Evolutionary conservation across 2,113 vertebrate species (phyloP), one percentile per base, ranked within the genome.

Genomic region (Octodon degus): DNA sequence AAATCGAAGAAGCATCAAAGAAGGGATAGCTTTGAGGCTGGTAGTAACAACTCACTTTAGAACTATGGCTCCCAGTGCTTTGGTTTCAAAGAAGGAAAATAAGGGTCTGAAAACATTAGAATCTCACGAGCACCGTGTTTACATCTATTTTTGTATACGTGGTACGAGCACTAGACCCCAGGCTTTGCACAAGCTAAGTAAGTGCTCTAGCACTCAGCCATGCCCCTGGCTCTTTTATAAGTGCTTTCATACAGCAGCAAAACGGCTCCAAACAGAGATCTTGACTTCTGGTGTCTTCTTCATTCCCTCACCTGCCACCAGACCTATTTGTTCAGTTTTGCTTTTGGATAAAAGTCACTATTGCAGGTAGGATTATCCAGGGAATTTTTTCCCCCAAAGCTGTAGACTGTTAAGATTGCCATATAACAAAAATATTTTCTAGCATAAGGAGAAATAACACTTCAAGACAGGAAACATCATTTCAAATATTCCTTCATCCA

Each of bases 1-100:
- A 96, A 94, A 94, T 82, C 67, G 96, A 79, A 84, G n/a, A 97
- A 88, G 89, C 27, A 70, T 70, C 34, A 37, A 86, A 97, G 82
- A 79, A 91, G 95, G 67, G 96, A 74, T 55, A 92, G 34, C 79
- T 4, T 43, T 96, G 82, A 95, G 84, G 32, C 79, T 24, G 16
- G 62, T 7, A 30, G 67, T 55, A n/a, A 76, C 62, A 53, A 37
- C 55, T 83, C 43, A 47, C 68, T 89, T 37, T 47, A 25, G 53
- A 86, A 89, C 12, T 72, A 63, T 17, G 16, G 55, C 77, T 74
- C 58, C 58, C 68, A 86, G 53, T 50, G 58, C 34, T 93, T 80
- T 79, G 47, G 68, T 92, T 84, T 97, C 91, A 80, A 82, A 93
- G 72, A 77, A 77, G 16, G n/a, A 92, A 91, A 80, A 82, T 5